Evolutionary conservation across 1,140 invertebrate genomes (phyloP).

Genomic region (Leptinotarsa undecemlineata): DNA sequence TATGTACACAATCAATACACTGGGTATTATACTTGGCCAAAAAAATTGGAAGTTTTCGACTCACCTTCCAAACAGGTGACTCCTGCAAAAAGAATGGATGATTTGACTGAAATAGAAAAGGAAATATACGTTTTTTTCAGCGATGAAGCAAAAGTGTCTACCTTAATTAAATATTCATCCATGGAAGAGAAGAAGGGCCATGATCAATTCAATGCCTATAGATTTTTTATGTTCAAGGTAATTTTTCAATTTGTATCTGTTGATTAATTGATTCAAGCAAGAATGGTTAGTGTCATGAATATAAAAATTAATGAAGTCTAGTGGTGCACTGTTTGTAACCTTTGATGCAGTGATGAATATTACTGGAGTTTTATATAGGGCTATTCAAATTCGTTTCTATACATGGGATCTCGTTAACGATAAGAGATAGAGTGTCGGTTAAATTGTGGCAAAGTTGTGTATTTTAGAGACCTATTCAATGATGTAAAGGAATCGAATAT

Average conservation of each 20-base stretch:
- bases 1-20: constrained; percentile 71
- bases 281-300: too few relatives aligned
- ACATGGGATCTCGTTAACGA: too few relatives aligned
- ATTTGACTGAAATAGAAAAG: constrained; percentile 55
- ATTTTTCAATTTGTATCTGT: constrained; percentile 33
- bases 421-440: too few relatives aligned
- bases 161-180: constrained; percentile 74
- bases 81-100: constrained; percentile 47
- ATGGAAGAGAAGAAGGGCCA: constrained; percentile 87
- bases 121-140: constrained; percentile 73
- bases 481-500: too few relatives aligned
- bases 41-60: constrained; percentile 66
- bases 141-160: constrained; percentile 70
- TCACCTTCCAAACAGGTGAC: constrained; percentile 65
- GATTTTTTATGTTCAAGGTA: constrained; percentile 76
- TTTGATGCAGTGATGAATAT: too few relatives aligned
- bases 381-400: too few relatives aligned
- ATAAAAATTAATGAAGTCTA: too few relatives aligned
- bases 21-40: constrained; percentile 86
- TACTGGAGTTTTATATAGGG: too few relatives aligned
- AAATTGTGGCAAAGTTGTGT: too few relatives aligned
- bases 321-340: too few relatives aligned
- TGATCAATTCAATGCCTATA: constrained; percentile 73
- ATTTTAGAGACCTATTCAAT: too few relatives aligned
- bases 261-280: too few relatives aligned